Percentiles rank a stretch among this genome's conserved stretches.
These are phyloP conservation scores for Ophiothrix spiculata DNA, from an alignment of 35 echinoderm and acorn worm genomes.

Conservation along the genomic window DNA sequence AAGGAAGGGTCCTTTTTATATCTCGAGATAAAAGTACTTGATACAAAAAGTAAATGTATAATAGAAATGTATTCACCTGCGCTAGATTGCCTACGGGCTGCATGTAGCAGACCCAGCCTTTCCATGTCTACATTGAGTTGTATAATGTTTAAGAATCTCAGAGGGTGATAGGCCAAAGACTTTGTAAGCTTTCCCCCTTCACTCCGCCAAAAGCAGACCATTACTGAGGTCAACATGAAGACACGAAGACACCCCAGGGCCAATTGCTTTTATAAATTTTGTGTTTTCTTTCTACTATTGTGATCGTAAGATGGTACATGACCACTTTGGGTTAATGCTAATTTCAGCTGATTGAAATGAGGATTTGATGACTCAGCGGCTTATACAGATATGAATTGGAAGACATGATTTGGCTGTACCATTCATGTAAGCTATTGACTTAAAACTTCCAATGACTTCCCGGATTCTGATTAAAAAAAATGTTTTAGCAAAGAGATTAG, in stretches of 20 bases:
- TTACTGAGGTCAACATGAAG: not conserved
- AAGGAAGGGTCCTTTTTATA: not conserved
- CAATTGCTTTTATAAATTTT: slow-evolving; percentile 12
- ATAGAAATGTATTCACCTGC: slow-evolving; percentile 12
- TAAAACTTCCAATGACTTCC: no score
- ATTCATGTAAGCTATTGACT: no score
- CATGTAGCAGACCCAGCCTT: not conserved
- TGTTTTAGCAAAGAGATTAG: no score
- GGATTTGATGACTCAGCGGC: not conserved
- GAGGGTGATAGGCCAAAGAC: not conserved
- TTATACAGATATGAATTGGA: no score
- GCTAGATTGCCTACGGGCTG: not conserved
- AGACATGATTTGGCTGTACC: no score
- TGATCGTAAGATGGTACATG: not conserved
- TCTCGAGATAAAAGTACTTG: not conserved
- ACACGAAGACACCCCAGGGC: not conserved
- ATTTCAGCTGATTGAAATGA: not conserved
- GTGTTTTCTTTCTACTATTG: not conserved
- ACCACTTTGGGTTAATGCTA: slow-evolving; percentile 5
- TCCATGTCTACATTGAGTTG: not conserved
- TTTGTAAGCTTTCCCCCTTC: not conserved
- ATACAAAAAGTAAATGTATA: slow-evolving; percentile 9
- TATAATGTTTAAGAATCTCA: not conserved
- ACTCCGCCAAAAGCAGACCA: not conserved
- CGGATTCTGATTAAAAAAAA: no score